Evolutionary conservation across 1,140 invertebrate genomes (phyloP).

Genomic region (Mercenaria mercenaria): DNA sequence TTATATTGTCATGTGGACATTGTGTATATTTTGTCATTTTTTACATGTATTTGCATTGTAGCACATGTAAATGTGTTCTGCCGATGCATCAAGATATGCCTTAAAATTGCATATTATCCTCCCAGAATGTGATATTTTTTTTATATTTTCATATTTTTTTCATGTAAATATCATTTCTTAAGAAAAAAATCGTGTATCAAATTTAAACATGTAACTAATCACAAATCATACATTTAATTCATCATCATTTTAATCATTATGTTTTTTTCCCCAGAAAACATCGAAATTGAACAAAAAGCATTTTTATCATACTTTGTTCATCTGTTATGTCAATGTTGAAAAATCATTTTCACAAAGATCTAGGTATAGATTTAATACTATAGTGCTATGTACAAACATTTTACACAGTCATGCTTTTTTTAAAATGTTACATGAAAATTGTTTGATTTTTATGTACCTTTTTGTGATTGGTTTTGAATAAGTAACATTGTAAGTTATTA

Average conservation of each 20-base stretch:
- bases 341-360: background rate
- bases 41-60: slow-evolving; percentile 24
- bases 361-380: background rate
- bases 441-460: slow-evolving; percentile 1
- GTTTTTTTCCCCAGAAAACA: background rate
- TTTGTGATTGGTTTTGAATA: slow-evolving; percentile 38
- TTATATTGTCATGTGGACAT: slow-evolving; percentile 11
- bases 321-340: background rate
- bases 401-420: slow-evolving; percentile 26
- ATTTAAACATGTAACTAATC: background rate
- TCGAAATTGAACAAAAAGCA: slow-evolving; percentile 1
- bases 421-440: background rate
- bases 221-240: background rate
- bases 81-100: slow-evolving; percentile 27
- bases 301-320: background rate
- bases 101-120: slow-evolving; percentile 30
- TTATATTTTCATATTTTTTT: slow-evolving; percentile 40
- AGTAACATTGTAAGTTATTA: slow-evolving; percentile 49
- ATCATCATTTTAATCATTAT: background rate
- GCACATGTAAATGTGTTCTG: slow-evolving; percentile 14
- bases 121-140: slow-evolving; percentile 50
- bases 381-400: slow-evolving; percentile 54
- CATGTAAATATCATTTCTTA: slow-evolving; percentile 18
- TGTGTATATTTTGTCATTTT: slow-evolving; percentile 24
- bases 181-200: slow-evolving; percentile 26